Percentiles rank a stretch among this genome's conserved stretches.
These are phyloP conservation scores for Micrasema minimum DNA, from an alignment of 1,140 invertebrate genomes.

Conservation along the genomic window DNA sequence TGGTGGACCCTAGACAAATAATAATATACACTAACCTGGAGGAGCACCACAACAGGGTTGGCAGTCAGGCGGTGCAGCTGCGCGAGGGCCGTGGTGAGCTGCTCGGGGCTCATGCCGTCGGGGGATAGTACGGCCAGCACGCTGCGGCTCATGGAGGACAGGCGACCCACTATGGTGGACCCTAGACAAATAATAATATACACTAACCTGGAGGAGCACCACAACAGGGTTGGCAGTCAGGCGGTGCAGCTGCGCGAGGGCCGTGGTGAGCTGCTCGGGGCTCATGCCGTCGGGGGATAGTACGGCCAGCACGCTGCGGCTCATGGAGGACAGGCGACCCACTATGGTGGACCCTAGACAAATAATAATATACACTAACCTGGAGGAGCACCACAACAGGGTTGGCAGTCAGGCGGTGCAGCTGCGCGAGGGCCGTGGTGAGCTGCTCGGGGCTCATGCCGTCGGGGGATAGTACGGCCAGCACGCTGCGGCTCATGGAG, in stretches of 20 bases:
- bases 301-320: conserved; percentile 60
- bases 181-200: conserved; percentile 53
- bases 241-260: conserved; percentile 59
- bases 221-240: conserved; percentile 59
- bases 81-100: conserved; percentile 58
- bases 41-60: conserved; percentile 60
- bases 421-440: conserved; percentile 59
- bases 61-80: conserved; percentile 59
- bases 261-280: conserved; percentile 58
- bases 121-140: conserved; percentile 63
- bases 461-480: conserved; percentile 62
- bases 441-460: conserved; percentile 61
- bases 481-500: conserved; percentile 57
- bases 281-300: conserved; percentile 62
- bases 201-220: conserved; percentile 60
- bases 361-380: conserved; percentile 51
- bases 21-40: conserved; percentile 57
- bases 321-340: conserved; percentile 54
- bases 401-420: conserved; percentile 58
- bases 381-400: conserved; percentile 62
- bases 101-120: conserved; percentile 59
- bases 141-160: conserved; percentile 57
- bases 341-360: conserved; percentile 59
- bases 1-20: conserved; percentile 58
- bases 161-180: conserved; percentile 56